These are phyloP conservation scores for Zeugodacus cucurbitae DNA, from an alignment of 1,140 invertebrate species.

Conservation along the genomic window DNA sequence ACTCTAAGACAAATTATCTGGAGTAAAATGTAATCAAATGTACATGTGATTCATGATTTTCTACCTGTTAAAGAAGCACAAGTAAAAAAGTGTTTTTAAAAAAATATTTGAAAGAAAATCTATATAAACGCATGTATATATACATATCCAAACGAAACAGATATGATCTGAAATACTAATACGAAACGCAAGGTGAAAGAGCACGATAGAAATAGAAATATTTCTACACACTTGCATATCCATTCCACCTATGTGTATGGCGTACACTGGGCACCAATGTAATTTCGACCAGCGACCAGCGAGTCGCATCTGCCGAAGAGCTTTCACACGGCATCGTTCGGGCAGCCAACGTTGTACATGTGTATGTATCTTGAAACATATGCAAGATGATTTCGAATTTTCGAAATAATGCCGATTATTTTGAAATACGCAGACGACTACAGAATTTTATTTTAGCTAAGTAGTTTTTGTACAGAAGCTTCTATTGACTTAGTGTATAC, in stretches of 20 bases:
- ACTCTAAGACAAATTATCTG: no score
- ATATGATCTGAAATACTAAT: background rate
- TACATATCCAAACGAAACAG: background rate
- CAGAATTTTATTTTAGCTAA: slow-evolving; percentile 41
- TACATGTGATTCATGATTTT: background rate
- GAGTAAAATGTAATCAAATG: no score
- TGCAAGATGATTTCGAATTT: slow-evolving; percentile 42
- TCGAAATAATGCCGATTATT: slow-evolving; percentile 64
- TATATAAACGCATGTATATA: background rate
- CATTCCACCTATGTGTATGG: background rate
- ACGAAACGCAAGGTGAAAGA: slow-evolving; percentile 3
- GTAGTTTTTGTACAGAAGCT: background rate
- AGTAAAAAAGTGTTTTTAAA: background rate
- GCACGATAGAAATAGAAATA: slow-evolving; percentile 31
- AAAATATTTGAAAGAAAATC: background rate
- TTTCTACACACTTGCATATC: background rate
- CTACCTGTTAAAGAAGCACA: background rate
- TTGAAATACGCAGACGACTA: slow-evolving; percentile 60
- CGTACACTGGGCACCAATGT: background rate
- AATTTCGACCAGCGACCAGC: background rate
- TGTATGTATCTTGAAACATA: background rate
- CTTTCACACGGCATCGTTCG: background rate
- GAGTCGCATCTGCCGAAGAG: background rate
- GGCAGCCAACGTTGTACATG: background rate
- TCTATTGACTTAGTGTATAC: background rate